These are phyloP conservation scores for Dromiciops gliroides DNA, from an alignment of 2,113 vertebrate genomes.

Conservation along the genomic window DNA sequence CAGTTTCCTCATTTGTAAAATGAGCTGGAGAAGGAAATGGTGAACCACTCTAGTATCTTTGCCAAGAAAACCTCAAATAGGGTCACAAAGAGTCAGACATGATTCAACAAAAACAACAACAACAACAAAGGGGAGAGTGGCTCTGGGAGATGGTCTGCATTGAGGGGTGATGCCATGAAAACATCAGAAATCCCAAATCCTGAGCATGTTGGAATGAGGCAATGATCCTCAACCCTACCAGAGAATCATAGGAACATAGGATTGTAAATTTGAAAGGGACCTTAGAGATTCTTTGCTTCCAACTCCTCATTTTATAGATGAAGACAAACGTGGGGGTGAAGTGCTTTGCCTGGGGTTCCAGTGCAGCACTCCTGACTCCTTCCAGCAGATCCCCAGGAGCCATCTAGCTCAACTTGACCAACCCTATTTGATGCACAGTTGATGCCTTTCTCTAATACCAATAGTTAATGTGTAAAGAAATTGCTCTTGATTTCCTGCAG, in stretches of 20 bases:
- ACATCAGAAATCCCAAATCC: not conserved
- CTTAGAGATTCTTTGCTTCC: not conserved
- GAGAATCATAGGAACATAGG: not conserved
- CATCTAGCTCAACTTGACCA: not conserved
- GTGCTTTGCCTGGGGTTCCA: not conserved
- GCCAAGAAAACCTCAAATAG: not conserved
- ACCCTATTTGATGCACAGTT: not conserved
- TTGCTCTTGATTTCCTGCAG: not conserved
- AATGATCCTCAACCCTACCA: not conserved
- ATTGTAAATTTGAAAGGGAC: not conserved
- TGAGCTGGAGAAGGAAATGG: not conserved
- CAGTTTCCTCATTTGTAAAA: not conserved
- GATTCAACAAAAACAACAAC: not conserved
- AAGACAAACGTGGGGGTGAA: not conserved
- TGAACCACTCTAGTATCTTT: not conserved
- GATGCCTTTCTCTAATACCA: slow-evolving; percentile 5
- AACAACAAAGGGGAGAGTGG: not conserved
- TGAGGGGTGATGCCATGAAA: not conserved
- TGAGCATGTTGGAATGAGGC: not conserved
- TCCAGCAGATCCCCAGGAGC: not conserved
- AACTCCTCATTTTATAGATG: not conserved
- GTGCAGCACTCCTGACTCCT: not conserved
- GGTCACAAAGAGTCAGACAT: not conserved
- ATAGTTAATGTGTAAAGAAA: not conserved
- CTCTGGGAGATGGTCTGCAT: not conserved